phyloP scores from a whole-genome alignment of 1,140 invertebrate genomes.

The Caenorhabditis brenneri region DNA sequence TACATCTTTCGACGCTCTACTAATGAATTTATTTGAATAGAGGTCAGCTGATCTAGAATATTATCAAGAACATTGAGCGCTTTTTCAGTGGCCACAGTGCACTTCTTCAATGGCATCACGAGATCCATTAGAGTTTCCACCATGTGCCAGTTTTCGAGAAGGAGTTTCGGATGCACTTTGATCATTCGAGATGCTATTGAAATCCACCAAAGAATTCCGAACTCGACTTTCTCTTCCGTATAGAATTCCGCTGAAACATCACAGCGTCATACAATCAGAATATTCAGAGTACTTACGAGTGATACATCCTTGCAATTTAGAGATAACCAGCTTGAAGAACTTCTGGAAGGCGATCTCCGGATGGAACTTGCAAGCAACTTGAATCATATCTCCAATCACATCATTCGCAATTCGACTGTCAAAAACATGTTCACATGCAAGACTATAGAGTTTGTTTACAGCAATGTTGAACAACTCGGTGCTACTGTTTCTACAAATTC shows the following conservation, averaged over 20 bases:
- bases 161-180: conserved; percentile 45
- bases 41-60: conserved; percentile 73
- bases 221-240: conserved; percentile 65
- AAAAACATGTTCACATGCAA: conserved; percentile 79
- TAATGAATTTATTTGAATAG: conserved; percentile 76
- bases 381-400: conserved; percentile 78
- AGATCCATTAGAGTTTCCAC: conserved; percentile 48
- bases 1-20: conserved; percentile 72
- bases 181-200: conserved; percentile 53
- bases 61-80: conserved; percentile 72
- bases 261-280: neutral
- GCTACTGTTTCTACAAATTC: conserved; percentile 77
- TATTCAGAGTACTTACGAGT: conserved; percentile 64
- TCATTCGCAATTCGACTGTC: conserved; percentile 84
- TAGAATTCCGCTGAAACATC: conserved; percentile 62
- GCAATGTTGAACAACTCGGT: conserved; percentile 45
- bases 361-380: conserved; percentile 79
- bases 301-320: conserved; percentile 72
- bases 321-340: conserved; percentile 61
- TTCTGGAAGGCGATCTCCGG: conserved; percentile 75
- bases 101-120: conserved; percentile 57
- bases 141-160: conserved; percentile 45
- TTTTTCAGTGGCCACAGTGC: conserved; percentile 56
- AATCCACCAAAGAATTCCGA: conserved; percentile 63
- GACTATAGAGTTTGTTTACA: conserved; percentile 73